Evolutionary conservation across 2,113 vertebrate genomes (phyloP).

Genomic region (Pluvialis apricaria): DNA sequence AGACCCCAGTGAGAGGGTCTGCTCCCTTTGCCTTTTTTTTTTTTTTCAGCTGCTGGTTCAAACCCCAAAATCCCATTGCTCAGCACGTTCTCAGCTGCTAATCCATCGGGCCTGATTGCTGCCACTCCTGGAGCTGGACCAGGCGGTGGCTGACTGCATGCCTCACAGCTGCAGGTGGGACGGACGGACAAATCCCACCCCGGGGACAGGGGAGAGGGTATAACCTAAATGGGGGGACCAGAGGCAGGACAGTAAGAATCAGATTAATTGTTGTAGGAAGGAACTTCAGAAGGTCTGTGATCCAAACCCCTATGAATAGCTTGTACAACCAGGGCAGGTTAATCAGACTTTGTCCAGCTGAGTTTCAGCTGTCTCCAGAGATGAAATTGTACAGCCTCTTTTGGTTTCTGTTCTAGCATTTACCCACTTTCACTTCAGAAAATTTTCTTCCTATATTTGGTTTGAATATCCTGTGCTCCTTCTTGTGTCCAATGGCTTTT

Average conservation of each 20-base stretch:
- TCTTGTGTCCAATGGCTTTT: not conserved
- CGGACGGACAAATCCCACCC: not conserved
- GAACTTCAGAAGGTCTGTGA: not conserved
- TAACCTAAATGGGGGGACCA: rapidly evolving
- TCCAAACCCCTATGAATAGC: not conserved
- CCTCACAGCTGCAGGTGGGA: not conserved
- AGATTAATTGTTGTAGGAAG: not conserved
- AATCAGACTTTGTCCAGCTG: not conserved
- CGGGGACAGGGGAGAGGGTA: not conserved
- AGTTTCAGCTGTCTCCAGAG: not conserved
- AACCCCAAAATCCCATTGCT: not conserved
- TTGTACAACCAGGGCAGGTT: not conserved
- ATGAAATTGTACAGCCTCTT: not conserved
- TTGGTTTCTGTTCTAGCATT: not conserved
- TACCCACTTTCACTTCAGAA: not conserved
- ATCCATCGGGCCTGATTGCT: not conserved
- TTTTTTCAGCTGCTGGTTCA: not conserved
- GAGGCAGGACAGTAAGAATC: not conserved
- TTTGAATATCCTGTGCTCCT: not conserved
- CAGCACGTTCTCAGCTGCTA: not conserved
- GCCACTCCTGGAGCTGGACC: not conserved
- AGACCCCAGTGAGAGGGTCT: not conserved
- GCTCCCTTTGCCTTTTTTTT: not conserved
- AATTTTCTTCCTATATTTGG: not conserved
- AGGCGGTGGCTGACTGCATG: not conserved